A percentile compares a stretch with the other conserved stretches of the same genome.
These are phyloP conservation scores for Synaphobranchus kaupii DNA, from an alignment of 2,797 vertebrate species.

Conservation along the genomic window DNA sequence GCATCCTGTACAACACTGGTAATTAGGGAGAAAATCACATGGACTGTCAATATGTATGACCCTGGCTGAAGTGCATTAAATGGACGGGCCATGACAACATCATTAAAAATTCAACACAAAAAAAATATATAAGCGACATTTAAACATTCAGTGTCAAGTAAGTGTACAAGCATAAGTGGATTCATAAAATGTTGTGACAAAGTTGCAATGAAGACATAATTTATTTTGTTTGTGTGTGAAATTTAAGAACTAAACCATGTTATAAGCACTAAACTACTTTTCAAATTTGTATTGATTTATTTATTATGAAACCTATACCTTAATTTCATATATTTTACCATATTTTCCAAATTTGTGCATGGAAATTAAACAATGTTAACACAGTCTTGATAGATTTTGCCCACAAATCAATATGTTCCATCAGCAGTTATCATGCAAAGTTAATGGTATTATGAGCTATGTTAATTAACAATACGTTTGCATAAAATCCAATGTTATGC, in stretches of 20 bases:
- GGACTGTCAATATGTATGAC: neutral
- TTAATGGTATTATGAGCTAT: neutral
- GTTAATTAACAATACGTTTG: neutral
- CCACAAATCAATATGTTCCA: neutral
- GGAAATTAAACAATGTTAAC: neutral
- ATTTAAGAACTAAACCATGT: neutral
- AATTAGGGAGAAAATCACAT: conserved; percentile 4
- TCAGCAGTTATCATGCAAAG: neutral
- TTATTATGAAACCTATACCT: neutral
- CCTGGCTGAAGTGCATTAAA: neutral
- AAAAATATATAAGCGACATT: neutral
- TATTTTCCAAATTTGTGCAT: neutral
- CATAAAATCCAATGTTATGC: neutral
- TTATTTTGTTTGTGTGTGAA: neutral
- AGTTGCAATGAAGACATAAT: neutral
- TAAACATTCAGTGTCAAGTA: neutral
- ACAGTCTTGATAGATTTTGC: neutral
- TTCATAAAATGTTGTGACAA: neutral
- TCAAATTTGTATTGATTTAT: neutral
- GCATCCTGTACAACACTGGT: neutral
- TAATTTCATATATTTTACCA: neutral
- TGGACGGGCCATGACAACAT: neutral
- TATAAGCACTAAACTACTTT: neutral
- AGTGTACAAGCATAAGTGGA: neutral
- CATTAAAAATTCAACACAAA: neutral